Evolutionary conservation across 2,888 invertebrate species (phyloP).

Genomic region (Drosophila vallismaia): DNA sequence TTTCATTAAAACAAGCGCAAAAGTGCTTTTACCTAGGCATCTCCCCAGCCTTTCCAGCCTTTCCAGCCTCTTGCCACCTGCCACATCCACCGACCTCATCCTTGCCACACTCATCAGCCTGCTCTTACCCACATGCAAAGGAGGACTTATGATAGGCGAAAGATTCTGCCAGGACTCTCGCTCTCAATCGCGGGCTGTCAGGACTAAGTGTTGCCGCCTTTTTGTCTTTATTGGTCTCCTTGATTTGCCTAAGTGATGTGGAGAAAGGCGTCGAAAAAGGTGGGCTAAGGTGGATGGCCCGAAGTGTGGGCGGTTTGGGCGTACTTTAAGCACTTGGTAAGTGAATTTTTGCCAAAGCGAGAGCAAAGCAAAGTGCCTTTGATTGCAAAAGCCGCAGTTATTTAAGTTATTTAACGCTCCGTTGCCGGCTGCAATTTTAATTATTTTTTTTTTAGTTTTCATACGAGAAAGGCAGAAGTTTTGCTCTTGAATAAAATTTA

Average conservation of each 20-base stretch:
- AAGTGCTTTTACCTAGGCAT: slow-evolving; percentile 47
- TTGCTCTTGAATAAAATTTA: no score
- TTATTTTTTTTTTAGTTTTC: slow-evolving; percentile 45
- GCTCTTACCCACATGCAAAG: slow-evolving; percentile 14
- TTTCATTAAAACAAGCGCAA: slow-evolving; percentile 73
- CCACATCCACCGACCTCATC: neutral
- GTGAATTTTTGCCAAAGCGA: slow-evolving; percentile 40
- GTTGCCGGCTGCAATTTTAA: slow-evolving; percentile 52
- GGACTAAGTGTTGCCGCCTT: slow-evolving; percentile 53
- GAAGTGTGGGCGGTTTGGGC: neutral
- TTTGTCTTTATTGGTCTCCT: slow-evolving; percentile 67
- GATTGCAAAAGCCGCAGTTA: slow-evolving; percentile 69
- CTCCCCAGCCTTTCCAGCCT: neutral
- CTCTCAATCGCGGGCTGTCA: slow-evolving; percentile 21
- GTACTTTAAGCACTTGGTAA: slow-evolving; percentile 39
- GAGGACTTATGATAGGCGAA: slow-evolving; percentile 43
- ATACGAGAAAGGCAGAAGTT: no score
- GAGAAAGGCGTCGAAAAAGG: slow-evolving; percentile 13
- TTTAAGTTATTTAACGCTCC: slow-evolving; percentile 39
- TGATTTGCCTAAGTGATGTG: slow-evolving; percentile 73
- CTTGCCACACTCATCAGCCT: slow-evolving; percentile 4
- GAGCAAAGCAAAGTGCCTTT: slow-evolving; percentile 53
- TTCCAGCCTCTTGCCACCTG: neutral
- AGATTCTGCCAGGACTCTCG: slow-evolving; percentile 23
- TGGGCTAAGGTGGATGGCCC: no score